Conservation (phyloP, 2,888 invertebrate species). For the Crioceris asparagi region DNA sequence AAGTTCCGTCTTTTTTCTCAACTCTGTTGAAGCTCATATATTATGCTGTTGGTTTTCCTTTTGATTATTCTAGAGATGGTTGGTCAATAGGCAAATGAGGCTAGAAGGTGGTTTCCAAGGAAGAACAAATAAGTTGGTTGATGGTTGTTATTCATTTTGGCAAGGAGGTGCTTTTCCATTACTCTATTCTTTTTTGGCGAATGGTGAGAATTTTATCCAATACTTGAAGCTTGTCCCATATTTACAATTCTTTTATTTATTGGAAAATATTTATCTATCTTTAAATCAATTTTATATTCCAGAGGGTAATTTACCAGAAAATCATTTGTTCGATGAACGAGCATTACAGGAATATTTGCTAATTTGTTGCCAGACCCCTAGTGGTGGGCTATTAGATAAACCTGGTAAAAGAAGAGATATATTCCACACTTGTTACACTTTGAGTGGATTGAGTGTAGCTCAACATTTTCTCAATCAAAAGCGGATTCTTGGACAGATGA, state of each 20-base stretch:
- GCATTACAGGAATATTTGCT: constrained; percentile 93
- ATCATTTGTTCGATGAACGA: constrained; percentile 70
- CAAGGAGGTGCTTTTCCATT: constrained; percentile 89
- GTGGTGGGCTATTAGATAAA: constrained; percentile 91
- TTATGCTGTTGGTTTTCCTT: background rate
- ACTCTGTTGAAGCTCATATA: background rate
- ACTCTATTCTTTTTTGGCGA: constrained; percentile 60
- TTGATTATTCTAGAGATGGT: constrained; percentile 58
- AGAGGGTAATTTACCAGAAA: constrained; percentile 40
- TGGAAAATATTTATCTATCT: background rate
- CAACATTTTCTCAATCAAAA: constrained; percentile 55
- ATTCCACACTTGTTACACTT: constrained; percentile 94
- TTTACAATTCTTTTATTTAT: no score
- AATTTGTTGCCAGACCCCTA: constrained; percentile 77
- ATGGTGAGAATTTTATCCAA: constrained; percentile 26
- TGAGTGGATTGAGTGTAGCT: constrained; percentile 89
- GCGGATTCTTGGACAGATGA: constrained; percentile 51
- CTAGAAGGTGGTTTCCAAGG: constrained; percentile 97
- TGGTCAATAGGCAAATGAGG: constrained; percentile 81
- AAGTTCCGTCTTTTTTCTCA: constrained; percentile 17
- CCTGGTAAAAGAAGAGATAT: constrained; percentile 86
- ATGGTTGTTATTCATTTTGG: constrained; percentile 99
- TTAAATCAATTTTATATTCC: constrained; percentile 10
- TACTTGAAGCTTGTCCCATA: background rate
- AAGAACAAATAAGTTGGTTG: constrained; percentile 95